Evolutionary conservation across 2,113 vertebrate genomes (phyloP).

Genomic region (Plotosus lineatus): DNA sequence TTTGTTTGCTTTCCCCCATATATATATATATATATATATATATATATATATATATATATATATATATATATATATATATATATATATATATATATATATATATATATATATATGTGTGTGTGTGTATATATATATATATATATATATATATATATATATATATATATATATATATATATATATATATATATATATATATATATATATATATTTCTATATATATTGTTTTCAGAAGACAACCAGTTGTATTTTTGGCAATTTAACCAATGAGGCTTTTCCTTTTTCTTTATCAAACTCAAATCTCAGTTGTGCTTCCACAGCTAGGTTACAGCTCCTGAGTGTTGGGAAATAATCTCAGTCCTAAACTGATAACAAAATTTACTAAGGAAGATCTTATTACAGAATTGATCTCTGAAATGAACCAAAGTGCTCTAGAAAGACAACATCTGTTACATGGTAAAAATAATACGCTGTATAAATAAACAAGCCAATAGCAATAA

Average conservation of each 20-base stretch:
- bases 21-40: too few species aligned
- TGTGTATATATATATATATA: too few species aligned
- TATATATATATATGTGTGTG: too few species aligned
- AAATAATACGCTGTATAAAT: background rate
- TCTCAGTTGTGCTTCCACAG: conserved; percentile 3
- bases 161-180: too few species aligned
- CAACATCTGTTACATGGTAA: background rate
- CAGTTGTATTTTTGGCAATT: conserved; percentile 23
- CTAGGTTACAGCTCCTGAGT: background rate
- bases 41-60: too few species aligned
- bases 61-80: too few species aligned
- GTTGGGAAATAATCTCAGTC: background rate
- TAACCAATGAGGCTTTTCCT: conserved; percentile 33
- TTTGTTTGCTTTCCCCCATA: conserved; percentile 16
- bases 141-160: too few species aligned
- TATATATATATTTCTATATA: too few species aligned
- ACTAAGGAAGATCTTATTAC: background rate
- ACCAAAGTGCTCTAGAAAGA: background rate
- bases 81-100: too few species aligned
- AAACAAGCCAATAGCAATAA: background rate
- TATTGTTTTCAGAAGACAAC: conserved; percentile 36
- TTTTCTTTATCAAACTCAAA: conserved; percentile 27
- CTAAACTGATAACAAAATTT: background rate
- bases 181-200: too few species aligned
- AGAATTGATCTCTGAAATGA: background rate